phyloP scores from a whole-genome alignment of 2,888 invertebrate genomes.

The Leptopterna dolabrata region DNA sequence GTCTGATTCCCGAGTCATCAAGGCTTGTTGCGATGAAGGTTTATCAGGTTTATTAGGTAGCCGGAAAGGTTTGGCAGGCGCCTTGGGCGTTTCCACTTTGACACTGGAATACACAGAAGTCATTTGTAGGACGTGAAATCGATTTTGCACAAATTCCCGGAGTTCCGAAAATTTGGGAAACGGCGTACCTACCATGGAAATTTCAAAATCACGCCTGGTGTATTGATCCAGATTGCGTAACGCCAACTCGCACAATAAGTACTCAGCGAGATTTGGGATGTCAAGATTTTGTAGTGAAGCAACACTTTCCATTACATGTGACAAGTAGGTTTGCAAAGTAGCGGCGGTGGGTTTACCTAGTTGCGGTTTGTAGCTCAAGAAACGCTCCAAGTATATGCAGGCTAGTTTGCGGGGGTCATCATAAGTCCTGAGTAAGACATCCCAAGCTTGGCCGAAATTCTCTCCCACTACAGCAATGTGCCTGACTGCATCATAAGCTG shows the following conservation, averaged over 20 bases:
- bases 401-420: slow-evolving; percentile 20
- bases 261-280: background rate
- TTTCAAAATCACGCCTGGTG: background rate
- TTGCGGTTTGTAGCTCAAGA: background rate
- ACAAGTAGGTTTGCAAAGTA: background rate
- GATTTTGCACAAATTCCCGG: background rate
- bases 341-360: background rate
- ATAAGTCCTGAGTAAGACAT: background rate
- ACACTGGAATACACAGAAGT: background rate
- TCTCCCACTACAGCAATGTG: slow-evolving; percentile 8
- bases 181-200: background rate
- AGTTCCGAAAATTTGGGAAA: background rate
- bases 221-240: background rate
- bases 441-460: slow-evolving; percentile 23
- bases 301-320: background rate
- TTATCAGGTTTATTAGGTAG: too few species aligned
- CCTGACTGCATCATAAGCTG: background rate
- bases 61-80: background rate
- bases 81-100: too few species aligned
- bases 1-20: too few species aligned
- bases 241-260: background rate
- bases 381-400: background rate
- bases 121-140: background rate
- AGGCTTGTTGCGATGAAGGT: background rate
- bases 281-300: background rate